Percentiles rank a stretch among this genome's conserved stretches.
These are phyloP conservation scores for Halictus rubicundus DNA, from an alignment of 1,140 invertebrate genomes.

Conservation along the genomic window DNA sequence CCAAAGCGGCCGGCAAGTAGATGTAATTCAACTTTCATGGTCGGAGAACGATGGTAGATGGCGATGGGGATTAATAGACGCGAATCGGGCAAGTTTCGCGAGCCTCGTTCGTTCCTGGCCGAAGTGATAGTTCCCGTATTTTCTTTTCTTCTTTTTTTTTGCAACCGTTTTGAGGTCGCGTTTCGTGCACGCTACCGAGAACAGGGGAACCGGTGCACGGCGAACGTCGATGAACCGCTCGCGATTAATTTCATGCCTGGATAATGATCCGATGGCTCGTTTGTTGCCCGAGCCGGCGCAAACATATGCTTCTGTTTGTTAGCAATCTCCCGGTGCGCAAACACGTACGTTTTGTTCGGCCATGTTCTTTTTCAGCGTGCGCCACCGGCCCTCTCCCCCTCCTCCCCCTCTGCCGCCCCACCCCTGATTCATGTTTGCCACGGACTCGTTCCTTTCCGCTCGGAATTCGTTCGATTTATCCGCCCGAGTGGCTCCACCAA, in stretches of 20 bases:
- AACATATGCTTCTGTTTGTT: constrained; percentile 13
- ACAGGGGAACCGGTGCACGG: neutral
- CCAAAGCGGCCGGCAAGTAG: constrained; percentile 18
- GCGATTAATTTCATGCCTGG: constrained; percentile 36
- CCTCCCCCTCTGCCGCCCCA: too few species aligned
- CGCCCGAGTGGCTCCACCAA: neutral
- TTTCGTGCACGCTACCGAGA: neutral
- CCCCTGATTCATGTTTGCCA: neutral
- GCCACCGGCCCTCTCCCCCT: neutral
- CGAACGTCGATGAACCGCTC: constrained; percentile 25
- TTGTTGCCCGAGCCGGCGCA: neutral
- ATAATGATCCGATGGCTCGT: constrained; percentile 28
- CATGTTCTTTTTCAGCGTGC: neutral
- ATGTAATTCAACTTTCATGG: constrained; percentile 37
- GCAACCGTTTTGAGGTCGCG: neutral
- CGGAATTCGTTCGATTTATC: neutral
- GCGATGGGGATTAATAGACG: constrained; percentile 17
- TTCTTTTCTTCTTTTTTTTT: neutral
- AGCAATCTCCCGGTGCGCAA: constrained; percentile 21
- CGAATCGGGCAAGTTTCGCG: constrained; percentile 33
- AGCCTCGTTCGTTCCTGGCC: constrained; percentile 21
- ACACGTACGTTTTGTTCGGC: constrained; percentile 3
- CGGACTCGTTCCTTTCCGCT: neutral
- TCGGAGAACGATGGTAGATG: neutral
- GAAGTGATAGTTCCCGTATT: constrained; percentile 17